Evolutionary conservation across 2,888 invertebrate species (phyloP).

Genomic region (Clivina fossor): DNA sequence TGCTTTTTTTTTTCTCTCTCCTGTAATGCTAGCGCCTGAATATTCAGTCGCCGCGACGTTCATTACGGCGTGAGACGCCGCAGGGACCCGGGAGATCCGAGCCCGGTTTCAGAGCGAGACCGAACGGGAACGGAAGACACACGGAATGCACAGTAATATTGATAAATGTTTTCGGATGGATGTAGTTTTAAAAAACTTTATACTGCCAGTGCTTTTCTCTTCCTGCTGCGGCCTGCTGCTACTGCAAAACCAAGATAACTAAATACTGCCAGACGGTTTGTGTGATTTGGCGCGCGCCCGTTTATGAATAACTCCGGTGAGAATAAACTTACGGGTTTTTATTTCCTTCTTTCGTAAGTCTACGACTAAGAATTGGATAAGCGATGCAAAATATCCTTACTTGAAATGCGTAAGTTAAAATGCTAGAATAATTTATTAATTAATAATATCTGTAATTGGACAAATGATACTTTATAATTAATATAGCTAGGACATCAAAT

Average conservation of each 20-base stretch:
- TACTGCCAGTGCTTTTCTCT: too few relatives aligned
- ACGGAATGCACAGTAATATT: conserved; percentile 33
- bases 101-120: not conserved
- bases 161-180: conserved; percentile 33
- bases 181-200: conserved; percentile 34
- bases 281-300: too few relatives aligned
- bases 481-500: too few relatives aligned
- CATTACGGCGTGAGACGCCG: conserved; percentile 25
- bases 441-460: too few relatives aligned
- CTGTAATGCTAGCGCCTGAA: conserved; percentile 8
- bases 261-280: conserved; percentile 25
- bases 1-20: too few relatives aligned
- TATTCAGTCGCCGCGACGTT: conserved; percentile 23
- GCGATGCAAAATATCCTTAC: too few relatives aligned
- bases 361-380: too few relatives aligned
- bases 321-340: conserved; percentile 25
- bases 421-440: too few relatives aligned
- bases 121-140: conserved; percentile 6
- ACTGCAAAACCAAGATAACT: conserved; percentile 31
- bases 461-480: too few relatives aligned
- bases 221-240: too few relatives aligned
- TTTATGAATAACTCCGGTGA: conserved; percentile 29
- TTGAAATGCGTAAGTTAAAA: too few relatives aligned
- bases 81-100: conserved; percentile 6
- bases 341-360: too few relatives aligned